Conservation (phyloP, 2,888 invertebrate species). For the Andrena chrysosceles region DNA sequence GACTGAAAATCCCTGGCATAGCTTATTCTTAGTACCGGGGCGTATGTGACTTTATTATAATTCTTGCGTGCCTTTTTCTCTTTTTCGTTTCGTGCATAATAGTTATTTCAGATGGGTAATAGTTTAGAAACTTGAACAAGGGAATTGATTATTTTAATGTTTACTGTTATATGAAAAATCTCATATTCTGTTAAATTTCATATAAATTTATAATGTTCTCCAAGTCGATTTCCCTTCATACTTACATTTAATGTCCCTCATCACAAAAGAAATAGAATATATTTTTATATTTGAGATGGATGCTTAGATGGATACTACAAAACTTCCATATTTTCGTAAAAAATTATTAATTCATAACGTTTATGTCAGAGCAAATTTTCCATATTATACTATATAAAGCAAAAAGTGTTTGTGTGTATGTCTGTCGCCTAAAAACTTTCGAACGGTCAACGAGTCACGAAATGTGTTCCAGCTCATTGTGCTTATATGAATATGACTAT, state of each 20-base stretch:
- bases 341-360: not conserved
- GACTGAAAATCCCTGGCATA: slow-evolving; percentile 27
- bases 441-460: too few relatives aligned
- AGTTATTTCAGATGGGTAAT: not conserved
- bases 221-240: not conserved
- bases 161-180: not conserved
- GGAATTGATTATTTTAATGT: not conserved
- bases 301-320: too few relatives aligned
- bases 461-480: too few relatives aligned
- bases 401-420: too few relatives aligned
- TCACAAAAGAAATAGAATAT: not conserved
- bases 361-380: not conserved
- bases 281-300: not conserved
- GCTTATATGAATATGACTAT: too few relatives aligned
- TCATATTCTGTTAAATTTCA: not conserved
- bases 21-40: slow-evolving; percentile 16
- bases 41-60: slow-evolving; percentile 11
- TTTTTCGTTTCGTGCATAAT: not conserved
- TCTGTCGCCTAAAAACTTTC: too few relatives aligned
- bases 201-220: not conserved
- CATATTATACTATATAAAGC: not conserved
- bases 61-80: not conserved
- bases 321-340: too few relatives aligned
- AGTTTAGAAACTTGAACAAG: not conserved
- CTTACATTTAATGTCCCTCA: not conserved